Evolutionary conservation across 2,113 vertebrate genomes (phyloP).

Genomic region (Chaetops frenatus): DNA sequence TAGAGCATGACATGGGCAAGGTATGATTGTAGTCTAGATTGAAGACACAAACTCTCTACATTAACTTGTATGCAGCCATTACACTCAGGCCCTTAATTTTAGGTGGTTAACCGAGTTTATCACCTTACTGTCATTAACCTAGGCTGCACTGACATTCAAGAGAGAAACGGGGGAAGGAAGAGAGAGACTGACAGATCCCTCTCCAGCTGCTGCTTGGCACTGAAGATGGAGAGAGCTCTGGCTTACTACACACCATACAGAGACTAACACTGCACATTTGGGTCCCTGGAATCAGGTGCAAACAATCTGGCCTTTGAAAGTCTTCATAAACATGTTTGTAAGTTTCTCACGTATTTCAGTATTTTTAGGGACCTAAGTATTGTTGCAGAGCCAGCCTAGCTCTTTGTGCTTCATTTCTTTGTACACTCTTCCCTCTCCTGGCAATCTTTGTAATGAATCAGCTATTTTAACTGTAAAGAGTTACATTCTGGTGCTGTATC

Average conservation of each 20-base stretch:
- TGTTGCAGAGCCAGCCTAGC: background rate
- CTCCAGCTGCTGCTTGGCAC: background rate
- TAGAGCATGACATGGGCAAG: background rate
- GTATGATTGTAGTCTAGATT: background rate
- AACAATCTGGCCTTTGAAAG: background rate
- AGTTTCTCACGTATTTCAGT: rapidly evolving
- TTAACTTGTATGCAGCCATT: background rate
- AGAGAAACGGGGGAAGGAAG: background rate
- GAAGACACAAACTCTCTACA: background rate
- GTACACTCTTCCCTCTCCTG: background rate
- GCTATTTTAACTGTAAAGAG: background rate
- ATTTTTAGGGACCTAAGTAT: background rate
- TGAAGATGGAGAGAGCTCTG: background rate
- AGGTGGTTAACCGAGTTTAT: background rate
- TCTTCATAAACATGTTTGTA: background rate
- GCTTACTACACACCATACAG: too few species aligned
- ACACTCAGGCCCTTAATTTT: background rate
- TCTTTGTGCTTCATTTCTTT: background rate
- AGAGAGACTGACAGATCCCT: background rate
- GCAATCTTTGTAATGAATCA: background rate
- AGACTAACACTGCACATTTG: background rate
- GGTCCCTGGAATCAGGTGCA: background rate
- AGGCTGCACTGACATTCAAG: background rate
- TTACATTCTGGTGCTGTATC: background rate
- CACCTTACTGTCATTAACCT: background rate